phyloP scores from a whole-genome alignment of 2,888 invertebrate genomes.

The Mythimna vitellina region DNA sequence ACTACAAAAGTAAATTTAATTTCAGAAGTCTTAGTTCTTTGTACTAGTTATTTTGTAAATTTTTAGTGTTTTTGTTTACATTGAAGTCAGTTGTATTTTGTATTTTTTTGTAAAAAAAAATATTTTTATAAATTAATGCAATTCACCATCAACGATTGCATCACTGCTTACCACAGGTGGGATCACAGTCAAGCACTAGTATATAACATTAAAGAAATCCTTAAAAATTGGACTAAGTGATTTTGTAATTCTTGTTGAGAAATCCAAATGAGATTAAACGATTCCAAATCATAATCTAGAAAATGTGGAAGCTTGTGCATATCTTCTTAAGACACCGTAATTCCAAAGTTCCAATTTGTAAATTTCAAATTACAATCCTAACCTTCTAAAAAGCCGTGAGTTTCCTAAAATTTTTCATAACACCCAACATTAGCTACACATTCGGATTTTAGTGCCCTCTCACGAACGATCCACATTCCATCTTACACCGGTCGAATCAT shows the following conservation, averaged over 20 bases:
- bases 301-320: too few relatives aligned
- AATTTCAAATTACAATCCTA: constrained; percentile 5
- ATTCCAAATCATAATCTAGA: background rate
- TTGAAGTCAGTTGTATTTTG: too few relatives aligned
- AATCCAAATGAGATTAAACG: background rate
- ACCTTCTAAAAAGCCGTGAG: background rate
- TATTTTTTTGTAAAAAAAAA: too few relatives aligned
- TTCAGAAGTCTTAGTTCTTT: too few relatives aligned
- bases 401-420: constrained; percentile 71
- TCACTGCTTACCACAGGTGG: too few relatives aligned
- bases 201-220: too few relatives aligned
- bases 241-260: background rate
- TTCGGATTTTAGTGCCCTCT: constrained; percentile 72
- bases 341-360: background rate
- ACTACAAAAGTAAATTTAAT: too few relatives aligned
- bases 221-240: background rate
- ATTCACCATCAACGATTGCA: too few relatives aligned
- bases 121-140: background rate
- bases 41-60: too few relatives aligned
- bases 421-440: constrained; percentile 67
- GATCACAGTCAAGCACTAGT: too few relatives aligned
- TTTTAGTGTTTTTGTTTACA: too few relatives aligned
- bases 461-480: constrained; percentile 85
- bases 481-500: constrained; percentile 81
- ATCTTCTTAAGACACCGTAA: background rate